phyloP scores from a whole-genome alignment of 1,140 invertebrate species.

The Leptonema lineaticorne region DNA sequence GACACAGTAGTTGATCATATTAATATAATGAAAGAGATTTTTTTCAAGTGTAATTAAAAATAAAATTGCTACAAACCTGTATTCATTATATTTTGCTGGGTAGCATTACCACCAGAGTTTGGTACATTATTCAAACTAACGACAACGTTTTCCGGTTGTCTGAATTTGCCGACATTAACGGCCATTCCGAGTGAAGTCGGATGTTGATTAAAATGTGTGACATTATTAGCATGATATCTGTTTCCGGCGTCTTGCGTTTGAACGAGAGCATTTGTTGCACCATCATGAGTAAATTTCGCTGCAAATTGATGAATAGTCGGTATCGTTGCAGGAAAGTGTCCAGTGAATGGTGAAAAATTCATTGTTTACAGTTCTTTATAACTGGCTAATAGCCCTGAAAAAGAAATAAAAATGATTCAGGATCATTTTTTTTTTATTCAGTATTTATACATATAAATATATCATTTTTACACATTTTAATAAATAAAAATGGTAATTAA shows the following conservation, averaged over 20 bases:
- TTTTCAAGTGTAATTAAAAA: too few relatives aligned
- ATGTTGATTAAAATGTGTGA: constrained; percentile 44
- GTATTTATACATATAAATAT: too few relatives aligned
- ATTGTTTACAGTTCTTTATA: constrained; percentile 54
- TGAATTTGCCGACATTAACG: constrained; percentile 54
- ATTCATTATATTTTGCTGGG: constrained; percentile 42
- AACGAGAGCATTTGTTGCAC: constrained; percentile 42
- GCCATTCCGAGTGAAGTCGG: constrained; percentile 45
- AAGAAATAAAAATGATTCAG: too few relatives aligned
- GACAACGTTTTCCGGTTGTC: constrained; percentile 53
- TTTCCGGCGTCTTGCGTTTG: constrained; percentile 42
- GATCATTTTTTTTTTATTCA: too few relatives aligned
- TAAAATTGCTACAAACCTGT: constrained; percentile 27
- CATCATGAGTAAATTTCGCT: constrained; percentile 57
- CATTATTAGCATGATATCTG: constrained; percentile 39
- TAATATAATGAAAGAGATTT: not conserved
- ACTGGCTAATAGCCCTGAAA: constrained; percentile 23
- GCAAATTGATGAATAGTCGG: constrained; percentile 66
- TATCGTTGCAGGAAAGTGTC: constrained; percentile 64
- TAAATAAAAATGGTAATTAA: too few relatives aligned
- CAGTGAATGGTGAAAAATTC: constrained; percentile 68
- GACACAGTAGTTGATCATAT: constrained; percentile 2
- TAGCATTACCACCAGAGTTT: constrained; percentile 41
- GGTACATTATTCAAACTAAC: constrained; percentile 52
- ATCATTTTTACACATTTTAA: too few relatives aligned